These are phyloP conservation scores for Parasteatoda lunata DNA, from an alignment of 2,888 invertebrate genomes.

Conservation along the genomic window DNA sequence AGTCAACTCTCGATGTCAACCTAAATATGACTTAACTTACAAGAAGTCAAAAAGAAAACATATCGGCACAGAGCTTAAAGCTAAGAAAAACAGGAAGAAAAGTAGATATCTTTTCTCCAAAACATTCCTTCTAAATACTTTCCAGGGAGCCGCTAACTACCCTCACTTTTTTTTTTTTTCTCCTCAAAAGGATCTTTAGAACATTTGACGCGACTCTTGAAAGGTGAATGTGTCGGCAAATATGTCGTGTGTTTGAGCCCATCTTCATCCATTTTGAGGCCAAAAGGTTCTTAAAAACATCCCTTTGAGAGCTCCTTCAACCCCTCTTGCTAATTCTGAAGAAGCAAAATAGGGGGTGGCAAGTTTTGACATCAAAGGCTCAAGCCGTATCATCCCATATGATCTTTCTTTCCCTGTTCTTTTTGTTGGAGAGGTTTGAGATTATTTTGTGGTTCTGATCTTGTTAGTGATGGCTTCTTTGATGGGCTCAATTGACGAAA, in stretches of 20 bases:
- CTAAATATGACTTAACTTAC: too few relatives aligned
- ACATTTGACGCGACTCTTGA: slow-evolving; percentile 16
- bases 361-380: slow-evolving; percentile 26
- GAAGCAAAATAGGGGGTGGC: slow-evolving; percentile 7
- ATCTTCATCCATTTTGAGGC: slow-evolving; percentile 31
- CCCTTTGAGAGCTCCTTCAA: not conserved
- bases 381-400: slow-evolving; percentile 16
- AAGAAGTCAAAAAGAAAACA: too few relatives aligned
- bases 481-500: too few relatives aligned
- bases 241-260: slow-evolving; percentile 30
- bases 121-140: slow-evolving; percentile 56
- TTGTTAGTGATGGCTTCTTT: not conserved
- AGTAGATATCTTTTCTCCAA: slow-evolving; percentile 13
- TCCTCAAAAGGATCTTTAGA: slow-evolving; percentile 5
- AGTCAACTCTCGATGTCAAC: too few relatives aligned
- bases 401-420: not conserved
- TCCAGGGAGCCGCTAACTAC: slow-evolving; percentile 36
- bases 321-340: slow-evolving; percentile 9
- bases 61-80: too few relatives aligned
- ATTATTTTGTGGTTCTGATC: not conserved
- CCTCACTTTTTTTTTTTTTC: slow-evolving; percentile 2
- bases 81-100: slow-evolving; percentile 4
- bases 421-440: not conserved
- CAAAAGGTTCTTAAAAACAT: not conserved
- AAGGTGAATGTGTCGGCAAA: slow-evolving; percentile 41